Base-by-base conservation (phyloP, 2,797 vertebrate species). In the Gila robusta region DNA sequence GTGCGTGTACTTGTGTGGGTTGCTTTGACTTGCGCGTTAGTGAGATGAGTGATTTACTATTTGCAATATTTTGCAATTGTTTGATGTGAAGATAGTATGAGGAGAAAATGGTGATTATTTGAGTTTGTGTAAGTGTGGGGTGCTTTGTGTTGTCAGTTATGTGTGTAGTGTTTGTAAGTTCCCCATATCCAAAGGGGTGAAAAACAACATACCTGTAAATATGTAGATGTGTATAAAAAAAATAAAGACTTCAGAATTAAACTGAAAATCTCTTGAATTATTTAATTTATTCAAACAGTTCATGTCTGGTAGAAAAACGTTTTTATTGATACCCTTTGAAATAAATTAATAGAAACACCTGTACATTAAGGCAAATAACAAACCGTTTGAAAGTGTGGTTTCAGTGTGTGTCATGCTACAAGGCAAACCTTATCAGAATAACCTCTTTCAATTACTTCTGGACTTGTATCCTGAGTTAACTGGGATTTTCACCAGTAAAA, bases 221-320 rank as follows among this genome's bases (percentile, higher is more conserved):
- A 96, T 96, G 95, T 95, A 95, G 94, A 95, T 95, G 94, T 96
- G 94, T 94, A 96, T 94, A 95, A 94, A 95, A 92, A 89, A 85
- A 88, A 86, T 88, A 88, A 91, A 90, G 86, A 89, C 93, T 95
- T 94, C 81, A 94, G 94, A 94, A 93, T 92, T 92, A 94, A 91
- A 81, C 86, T 78, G 89, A 89, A 88, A 62, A 70, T 84, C 44
- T 81, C 10, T 62, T 74, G 56, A 72, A 35, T 69, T n/a, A 2
- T 76, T 69, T 32, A 1, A 7, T 49, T 70, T 26, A 54, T 81
- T n/a, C 59, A 56, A 69, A 84, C 19, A 32, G 32, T 23, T 28
- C 12, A 28, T 62, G 16, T 16, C 35, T 79, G 49, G 35, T 73
- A 35, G n/a, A 44, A 44, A 67, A 44, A 35, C 35, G 16, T 69